Conservation (phyloP, 2,113 vertebrate species). For the Epinephelus cyanopodus region DNA sequence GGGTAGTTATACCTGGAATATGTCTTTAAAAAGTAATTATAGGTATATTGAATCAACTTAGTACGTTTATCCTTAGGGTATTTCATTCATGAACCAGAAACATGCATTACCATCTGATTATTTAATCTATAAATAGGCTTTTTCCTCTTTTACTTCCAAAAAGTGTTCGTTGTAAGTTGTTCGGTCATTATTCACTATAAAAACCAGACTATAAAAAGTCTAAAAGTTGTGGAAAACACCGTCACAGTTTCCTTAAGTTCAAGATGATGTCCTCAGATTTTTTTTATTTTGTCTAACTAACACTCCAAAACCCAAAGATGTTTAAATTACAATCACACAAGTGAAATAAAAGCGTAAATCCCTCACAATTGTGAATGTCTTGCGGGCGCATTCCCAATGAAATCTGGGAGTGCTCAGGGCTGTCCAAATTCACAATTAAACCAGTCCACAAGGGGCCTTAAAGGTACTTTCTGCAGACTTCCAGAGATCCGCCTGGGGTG, state of each 20-base stretch:
- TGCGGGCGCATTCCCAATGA: too few relatives aligned
- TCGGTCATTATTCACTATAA: neutral
- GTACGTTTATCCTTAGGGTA: neutral
- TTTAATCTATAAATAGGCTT: neutral
- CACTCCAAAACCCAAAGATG: neutral
- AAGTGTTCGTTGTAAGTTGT: neutral
- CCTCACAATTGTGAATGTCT: neutral
- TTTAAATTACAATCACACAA: neutral
- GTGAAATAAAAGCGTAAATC: neutral
- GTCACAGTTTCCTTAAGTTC: neutral
- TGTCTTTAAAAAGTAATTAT: neutral
- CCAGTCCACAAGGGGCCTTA: too few relatives aligned
- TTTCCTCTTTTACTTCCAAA: neutral
- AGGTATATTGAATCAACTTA: neutral
- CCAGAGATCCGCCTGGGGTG: too few relatives aligned
- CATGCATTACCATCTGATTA: neutral
- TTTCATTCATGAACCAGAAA: neutral
- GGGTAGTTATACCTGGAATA: neutral
- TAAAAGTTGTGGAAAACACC: neutral
- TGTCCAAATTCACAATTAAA: too few relatives aligned
- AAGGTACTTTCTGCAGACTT: too few relatives aligned
- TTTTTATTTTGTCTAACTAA: neutral
- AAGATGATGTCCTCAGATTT: neutral
- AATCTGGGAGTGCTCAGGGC: too few relatives aligned
- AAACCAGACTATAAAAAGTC: neutral